These are phyloP conservation scores for Neodon shergylaensis DNA, from an alignment of 2,113 vertebrate genomes.

Conservation along the genomic window DNA sequence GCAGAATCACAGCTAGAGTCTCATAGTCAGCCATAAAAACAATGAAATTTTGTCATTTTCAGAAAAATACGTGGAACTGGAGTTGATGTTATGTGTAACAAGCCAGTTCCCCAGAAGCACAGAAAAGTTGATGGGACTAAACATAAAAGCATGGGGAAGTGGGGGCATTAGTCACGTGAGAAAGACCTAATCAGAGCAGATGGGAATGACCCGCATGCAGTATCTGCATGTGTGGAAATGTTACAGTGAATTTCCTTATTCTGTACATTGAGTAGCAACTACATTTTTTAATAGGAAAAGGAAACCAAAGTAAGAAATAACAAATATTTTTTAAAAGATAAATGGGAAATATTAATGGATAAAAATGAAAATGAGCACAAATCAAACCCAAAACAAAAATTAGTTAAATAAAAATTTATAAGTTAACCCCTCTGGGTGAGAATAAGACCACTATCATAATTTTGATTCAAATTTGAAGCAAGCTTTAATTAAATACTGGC, in stretches of 20 bases:
- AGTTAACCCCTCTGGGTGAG: neutral
- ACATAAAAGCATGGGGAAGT: neutral
- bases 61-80: neutral
- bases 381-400: neutral
- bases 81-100: neutral
- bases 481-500: neutral
- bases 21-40: neutral
- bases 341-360: neutral
- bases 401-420: neutral
- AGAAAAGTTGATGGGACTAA: too few relatives aligned
- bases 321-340: neutral
- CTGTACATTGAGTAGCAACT: neutral
- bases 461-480: neutral
- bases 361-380: neutral
- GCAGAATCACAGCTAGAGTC: neutral
- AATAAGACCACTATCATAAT: neutral
- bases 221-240: neutral
- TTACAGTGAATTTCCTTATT: neutral
- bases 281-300: neutral
- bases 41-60: neutral
- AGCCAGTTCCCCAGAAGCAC: neutral
- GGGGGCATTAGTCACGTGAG: neutral
- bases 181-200: too few relatives aligned
- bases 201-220: neutral
- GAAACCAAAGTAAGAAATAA: neutral